These are phyloP conservation scores for Ecliptopera silaceata DNA, from an alignment of 2,888 invertebrate species.

Conservation along the genomic window DNA sequence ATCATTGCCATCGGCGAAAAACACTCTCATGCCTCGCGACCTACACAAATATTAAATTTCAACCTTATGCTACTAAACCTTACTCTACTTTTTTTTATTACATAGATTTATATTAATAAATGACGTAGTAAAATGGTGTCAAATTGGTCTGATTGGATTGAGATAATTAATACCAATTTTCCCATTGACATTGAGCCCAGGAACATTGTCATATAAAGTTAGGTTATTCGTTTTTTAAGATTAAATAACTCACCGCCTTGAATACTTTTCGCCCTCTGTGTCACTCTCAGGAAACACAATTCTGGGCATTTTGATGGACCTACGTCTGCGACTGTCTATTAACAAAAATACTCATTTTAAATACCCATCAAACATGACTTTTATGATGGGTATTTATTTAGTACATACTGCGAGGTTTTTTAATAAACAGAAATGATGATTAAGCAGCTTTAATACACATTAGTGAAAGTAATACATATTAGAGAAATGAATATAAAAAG, in stretches of 20 bases:
- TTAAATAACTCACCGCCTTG: slow-evolving; percentile 63
- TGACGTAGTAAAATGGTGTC: too few relatives aligned
- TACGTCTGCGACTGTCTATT: slow-evolving; percentile 69
- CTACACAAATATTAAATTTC: slow-evolving; percentile 38
- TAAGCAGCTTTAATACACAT: too few relatives aligned
- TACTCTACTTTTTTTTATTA: neutral
- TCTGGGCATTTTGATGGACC: slow-evolving; percentile 77
- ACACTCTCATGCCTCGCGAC: slow-evolving; percentile 77
- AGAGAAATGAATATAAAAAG: too few relatives aligned
- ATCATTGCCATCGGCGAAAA: slow-evolving; percentile 74
- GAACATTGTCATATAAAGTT: neutral
- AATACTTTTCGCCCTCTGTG: slow-evolving; percentile 79
- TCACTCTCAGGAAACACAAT: slow-evolving; percentile 79
- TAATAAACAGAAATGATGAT: too few relatives aligned
- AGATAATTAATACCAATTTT: too few relatives aligned
- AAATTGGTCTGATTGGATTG: too few relatives aligned
- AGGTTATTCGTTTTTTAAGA: neutral
- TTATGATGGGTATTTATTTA: neutral
- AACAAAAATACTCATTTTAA: slow-evolving; percentile 20
- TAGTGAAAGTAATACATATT: too few relatives aligned
- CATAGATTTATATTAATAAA: too few relatives aligned
- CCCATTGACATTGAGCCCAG: too few relatives aligned
- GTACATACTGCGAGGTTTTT: too few relatives aligned
- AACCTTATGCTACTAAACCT: neutral
- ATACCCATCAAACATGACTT: neutral